Base-by-base conservation (phyloP, 2,888 invertebrate species). In the Andrena praecox region DNA sequence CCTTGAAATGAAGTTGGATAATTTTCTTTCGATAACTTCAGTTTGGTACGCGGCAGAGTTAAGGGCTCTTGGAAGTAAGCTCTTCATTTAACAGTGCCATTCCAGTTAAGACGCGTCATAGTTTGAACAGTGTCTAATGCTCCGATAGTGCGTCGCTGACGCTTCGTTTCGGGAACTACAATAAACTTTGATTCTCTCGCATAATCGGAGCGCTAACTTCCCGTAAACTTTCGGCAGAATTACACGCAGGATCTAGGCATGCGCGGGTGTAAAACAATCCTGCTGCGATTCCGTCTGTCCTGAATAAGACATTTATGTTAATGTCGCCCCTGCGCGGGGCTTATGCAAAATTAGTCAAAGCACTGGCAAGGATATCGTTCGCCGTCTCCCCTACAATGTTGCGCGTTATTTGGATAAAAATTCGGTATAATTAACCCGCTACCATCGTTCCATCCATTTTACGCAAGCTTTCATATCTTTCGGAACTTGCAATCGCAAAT, bases 231-330 rank as follows among this genome's bases (percentile, higher is more conserved):
- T 60, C 68, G 52, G 33, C 16, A 12, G 74, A 73, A 85, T 84
- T 80, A 75, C 71, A 54, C 64, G 75, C 69, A 54, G 67, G 50
- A 50, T 64, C 56, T 29, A 62, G 48, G 69, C 74, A 72, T 78
- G 81, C 60, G 72, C 75, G 56, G 78, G 67, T 80, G 75, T 71
- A 78, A 60, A 60, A 80, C 71, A 48, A 66, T 56, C 59, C 48
- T 56, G 60, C 52, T n/a, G 71, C 67, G 60, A 68, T 52, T 66
- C 70, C 73, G 72, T 78, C 79, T 79, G 76, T 84, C 77, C 62
- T 82, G 87, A 87, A 86, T 84, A 86, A 85, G 84, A 85, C 86
- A 86, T 86, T 85, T 87, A 86, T 86, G 86, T 82, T 86, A 86
- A 87, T 86, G 84, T 56, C 59, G 63, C 67, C 24, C 50, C 59